These are phyloP conservation scores for Geophilus truncorum DNA, from an alignment of 2,888 invertebrate species.

Conservation along the genomic window DNA sequence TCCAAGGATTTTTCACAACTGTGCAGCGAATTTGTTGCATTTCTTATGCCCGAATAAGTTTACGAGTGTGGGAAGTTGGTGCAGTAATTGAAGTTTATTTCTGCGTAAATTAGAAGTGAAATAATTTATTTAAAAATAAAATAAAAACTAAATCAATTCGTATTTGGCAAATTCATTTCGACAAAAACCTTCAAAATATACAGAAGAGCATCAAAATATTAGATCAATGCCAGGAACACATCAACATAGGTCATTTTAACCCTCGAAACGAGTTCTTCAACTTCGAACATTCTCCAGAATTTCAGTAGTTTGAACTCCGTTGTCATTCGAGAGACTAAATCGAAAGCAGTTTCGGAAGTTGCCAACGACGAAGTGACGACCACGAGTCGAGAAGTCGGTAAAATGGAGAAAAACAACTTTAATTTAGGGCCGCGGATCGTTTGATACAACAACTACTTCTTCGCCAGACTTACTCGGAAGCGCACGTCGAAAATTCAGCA, in stretches of 20 bases:
- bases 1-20: constrained; percentile 68
- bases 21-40: constrained; percentile 74
- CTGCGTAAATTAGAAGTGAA: constrained; percentile 64
- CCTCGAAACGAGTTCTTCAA: constrained; percentile 51
- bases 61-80: constrained; percentile 70
- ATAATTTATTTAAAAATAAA: constrained; percentile 39
- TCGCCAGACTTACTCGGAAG: no score
- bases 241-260: constrained; percentile 25
- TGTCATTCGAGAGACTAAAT: no score
- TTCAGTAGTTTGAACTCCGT: no score
- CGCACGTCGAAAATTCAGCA: no score
- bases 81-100: constrained; percentile 71
- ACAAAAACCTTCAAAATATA: constrained; percentile 67
- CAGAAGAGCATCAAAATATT: constrained; percentile 64
- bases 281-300: no score
- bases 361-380: no score
- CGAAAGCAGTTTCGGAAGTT: no score
- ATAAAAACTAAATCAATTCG: not conserved
- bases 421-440: no score
- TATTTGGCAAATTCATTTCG: constrained; percentile 58
- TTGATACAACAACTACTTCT: no score
- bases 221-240: constrained; percentile 49
- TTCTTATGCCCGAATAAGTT: constrained; percentile 77
- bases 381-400: no score
- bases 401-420: no score